Conservation (phyloP, 53 echinoderm and acorn worm genomes). For the Paracentrotus lividus region DNA sequence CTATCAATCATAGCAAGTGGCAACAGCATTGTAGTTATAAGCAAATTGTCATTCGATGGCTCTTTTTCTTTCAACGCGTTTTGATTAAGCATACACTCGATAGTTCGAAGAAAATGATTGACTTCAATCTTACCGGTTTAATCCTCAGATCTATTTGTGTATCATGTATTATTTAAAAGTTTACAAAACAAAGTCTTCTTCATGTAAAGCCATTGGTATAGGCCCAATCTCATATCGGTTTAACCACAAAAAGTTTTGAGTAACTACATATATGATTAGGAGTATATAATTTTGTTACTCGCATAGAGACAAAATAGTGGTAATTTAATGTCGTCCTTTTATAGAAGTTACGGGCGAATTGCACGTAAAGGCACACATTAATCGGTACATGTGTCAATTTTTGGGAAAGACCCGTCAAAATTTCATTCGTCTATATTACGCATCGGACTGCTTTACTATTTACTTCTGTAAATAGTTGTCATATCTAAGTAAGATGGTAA, state of each 20-base stretch:
- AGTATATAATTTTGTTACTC: not conserved
- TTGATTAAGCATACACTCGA: not conserved
- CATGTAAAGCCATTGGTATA: not conserved
- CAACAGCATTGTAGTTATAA: conserved; percentile 27
- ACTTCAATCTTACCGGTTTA: not conserved
- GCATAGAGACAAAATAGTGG: no score
- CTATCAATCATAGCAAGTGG: not conserved
- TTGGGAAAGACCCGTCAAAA: not conserved
- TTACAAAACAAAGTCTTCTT: not conserved
- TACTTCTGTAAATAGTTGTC: not conserved
- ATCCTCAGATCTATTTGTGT: not conserved
- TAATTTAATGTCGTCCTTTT: no score
- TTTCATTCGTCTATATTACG: not conserved
- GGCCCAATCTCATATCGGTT: not conserved
- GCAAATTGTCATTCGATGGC: conserved; percentile 26
- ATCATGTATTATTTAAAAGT: not conserved
- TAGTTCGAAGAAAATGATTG: not conserved
- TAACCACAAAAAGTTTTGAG: not conserved
- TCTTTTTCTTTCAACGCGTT: not conserved
- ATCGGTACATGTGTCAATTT: not conserved
- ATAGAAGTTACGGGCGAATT: no score
- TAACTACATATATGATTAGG: not conserved
- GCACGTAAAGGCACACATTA: not conserved
- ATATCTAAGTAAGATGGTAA: not conserved
- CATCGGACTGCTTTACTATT: not conserved